A percentile compares a stretch with the other conserved stretches of the same genome.
Conservation (phyloP, 2,113 vertebrate species). For the Shinisaurus crocodilurus region DNA sequence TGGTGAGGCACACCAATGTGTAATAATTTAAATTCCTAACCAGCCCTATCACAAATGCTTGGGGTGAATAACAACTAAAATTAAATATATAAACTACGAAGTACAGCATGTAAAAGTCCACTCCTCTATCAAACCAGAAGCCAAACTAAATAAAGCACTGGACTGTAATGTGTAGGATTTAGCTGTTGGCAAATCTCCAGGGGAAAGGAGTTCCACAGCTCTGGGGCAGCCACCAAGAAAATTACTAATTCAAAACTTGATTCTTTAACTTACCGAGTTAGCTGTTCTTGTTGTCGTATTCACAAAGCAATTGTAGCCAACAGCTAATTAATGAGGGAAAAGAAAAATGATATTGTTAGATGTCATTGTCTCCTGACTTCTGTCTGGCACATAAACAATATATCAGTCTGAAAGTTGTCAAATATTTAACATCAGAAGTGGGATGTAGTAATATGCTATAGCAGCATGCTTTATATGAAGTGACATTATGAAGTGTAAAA, state of each 20-base stretch:
- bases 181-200: background rate
- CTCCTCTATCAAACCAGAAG: background rate
- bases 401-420: background rate
- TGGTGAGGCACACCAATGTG: background rate
- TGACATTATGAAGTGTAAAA: slow-evolving; percentile 2
- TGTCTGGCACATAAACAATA: background rate
- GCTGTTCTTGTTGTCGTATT: slow-evolving; percentile 97
- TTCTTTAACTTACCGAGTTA: slow-evolving; percentile 90
- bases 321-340: slow-evolving; percentile 80
- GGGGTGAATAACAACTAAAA: background rate
- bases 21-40: background rate
- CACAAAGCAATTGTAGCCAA: slow-evolving; percentile 97
- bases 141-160: background rate
- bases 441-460: background rate
- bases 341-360: slow-evolving; percentile 40
- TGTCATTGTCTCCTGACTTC: background rate
- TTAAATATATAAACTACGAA: background rate
- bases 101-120: background rate
- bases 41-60: background rate
- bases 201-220: background rate
- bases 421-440: slow-evolving; percentile 11
- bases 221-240: background rate
- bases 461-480: slow-evolving; percentile 7
- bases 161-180: background rate
- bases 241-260: slow-evolving; percentile 41